These are phyloP conservation scores for Latrodectus geometricus DNA, from an alignment of 1,140 invertebrate species.

Conservation along the genomic window DNA sequence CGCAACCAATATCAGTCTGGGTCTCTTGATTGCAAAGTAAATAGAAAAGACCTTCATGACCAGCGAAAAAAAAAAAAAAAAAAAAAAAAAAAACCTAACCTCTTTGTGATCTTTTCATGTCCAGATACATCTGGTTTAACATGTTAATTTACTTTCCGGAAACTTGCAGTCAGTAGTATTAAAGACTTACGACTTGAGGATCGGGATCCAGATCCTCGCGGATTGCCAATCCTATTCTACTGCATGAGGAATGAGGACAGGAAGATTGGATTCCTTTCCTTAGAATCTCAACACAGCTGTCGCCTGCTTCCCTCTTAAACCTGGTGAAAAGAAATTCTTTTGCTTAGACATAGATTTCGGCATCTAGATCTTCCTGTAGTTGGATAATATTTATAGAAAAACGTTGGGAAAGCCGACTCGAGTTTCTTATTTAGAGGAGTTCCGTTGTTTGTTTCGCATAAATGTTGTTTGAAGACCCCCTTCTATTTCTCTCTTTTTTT, in stretches of 20 bases:
- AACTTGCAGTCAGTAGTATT: slow-evolving; percentile 29
- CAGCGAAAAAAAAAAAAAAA: too few relatives aligned
- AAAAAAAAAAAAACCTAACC: too few relatives aligned
- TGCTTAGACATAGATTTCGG: slow-evolving; percentile 35
- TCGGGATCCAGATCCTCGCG: slow-evolving; percentile 5
- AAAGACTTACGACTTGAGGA: slow-evolving; percentile 16
- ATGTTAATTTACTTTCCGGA: slow-evolving; percentile 46
- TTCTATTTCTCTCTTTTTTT: slow-evolving; percentile 2
- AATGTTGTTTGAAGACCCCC: slow-evolving; percentile 47
- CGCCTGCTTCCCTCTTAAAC: slow-evolving; percentile 11
- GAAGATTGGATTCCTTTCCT: slow-evolving; percentile 48
- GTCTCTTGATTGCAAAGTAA: too few relatives aligned
- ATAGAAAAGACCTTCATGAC: too few relatives aligned
- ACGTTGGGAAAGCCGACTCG: slow-evolving; percentile 42
- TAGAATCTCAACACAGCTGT: slow-evolving; percentile 52
- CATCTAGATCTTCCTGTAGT: slow-evolving; percentile 42
- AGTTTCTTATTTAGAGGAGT: slow-evolving; percentile 49
- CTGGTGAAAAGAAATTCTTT: slow-evolving; percentile 29
- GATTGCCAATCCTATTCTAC: slow-evolving; percentile 40
- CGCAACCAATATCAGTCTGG: too few relatives aligned
- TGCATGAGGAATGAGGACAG: slow-evolving; percentile 49
- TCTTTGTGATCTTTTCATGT: too few relatives aligned
- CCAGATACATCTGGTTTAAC: slow-evolving; percentile 23
- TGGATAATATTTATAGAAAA: slow-evolving; percentile 50
- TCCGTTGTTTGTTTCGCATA: slow-evolving; percentile 48